Evolutionary conservation across 2,113 vertebrate genomes (phyloP), one percentile per base, ranked within the genome.

Genomic region (Elaphurus davidianus): DNA sequence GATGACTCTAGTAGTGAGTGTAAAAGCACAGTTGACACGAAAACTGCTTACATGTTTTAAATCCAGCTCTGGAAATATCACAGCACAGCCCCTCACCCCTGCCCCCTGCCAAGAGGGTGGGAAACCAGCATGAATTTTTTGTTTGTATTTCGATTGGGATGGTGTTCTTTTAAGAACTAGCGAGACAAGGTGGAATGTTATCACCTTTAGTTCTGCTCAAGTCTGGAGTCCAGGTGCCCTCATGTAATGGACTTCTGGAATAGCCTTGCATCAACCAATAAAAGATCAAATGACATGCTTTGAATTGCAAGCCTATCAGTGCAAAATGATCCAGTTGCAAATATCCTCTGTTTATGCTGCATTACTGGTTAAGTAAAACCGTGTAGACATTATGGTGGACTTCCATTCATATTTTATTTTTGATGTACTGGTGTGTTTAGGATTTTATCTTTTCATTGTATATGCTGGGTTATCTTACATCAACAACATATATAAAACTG

Each of bases 1-100:
- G 67, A 71, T 91, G 28, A 89, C 28, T 96, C 21, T 7, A 78
- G 17, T 36, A 71, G 33, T 52, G 27, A 96, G 45, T 82, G 11
- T 43, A 90, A 82, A 15, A 90, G 71, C 64, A 57, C 33, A 74
- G 14, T 84, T 91, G 60, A 86, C 43, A 57, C 10, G 87, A 76
- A 95, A 91, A 62, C 7, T 60, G 28, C 62, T 96, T 92, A 81
- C 21, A 27, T 78, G 83, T 87, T 25, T 90, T 83, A 93, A 97
- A 94, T 97, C 64, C 12, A 92, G 25, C 87, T 90, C 47, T 74
- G 19, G 50, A 94, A 96, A 83, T 87, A 93, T 36, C 83, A 91
- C 16, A 87, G 23, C 33, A 95, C 17, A 91, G 71, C 17, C 28
- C 7, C 47, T 82, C 23, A 88, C 23, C 19, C n/a, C 43, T 83